Evolutionary conservation across 2,797 vertebrate genomes (phyloP), one percentile per base, ranked within the genome.

Genomic region (Novumbra hubbsi): DNA sequence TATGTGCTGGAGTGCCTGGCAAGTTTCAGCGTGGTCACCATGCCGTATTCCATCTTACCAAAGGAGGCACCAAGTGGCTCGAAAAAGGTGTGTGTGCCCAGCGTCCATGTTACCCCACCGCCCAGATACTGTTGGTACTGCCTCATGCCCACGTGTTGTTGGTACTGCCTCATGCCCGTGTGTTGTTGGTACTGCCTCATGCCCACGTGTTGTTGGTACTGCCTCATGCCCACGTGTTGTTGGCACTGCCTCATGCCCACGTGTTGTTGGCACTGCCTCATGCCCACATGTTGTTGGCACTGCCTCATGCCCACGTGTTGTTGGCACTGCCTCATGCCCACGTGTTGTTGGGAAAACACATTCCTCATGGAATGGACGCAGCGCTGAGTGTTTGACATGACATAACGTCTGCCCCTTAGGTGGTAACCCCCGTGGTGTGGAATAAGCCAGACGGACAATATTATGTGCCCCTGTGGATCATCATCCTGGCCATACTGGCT

Each of bases 381-480:
- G 24, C 9, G 15, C 70, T 55, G 14, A 28, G 64, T 11, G 81
- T 52, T 72, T 27, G 50, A 72, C 11, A 70, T 62, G 34, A 73
- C 30, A n/a, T 14, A 30, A 34, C 5, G 27, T 5, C 72, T 32
- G 45, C 55, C 60, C 62, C 62, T 75, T 77, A 96, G 96, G 91
- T 95, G 85, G 92, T 93, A 82, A 97, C 94, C 0, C 89, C 92
- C 0, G 84, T 98, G 74, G 92, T 95, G 27, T 96, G 96, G 96
- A 95, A 91, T 81, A 97, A 96, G 77, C 93, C 94, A 0, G 95
- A 96, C 49, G 93, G 93, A 4, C 93, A 93, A 78, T 93, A 94
- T 9, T 91, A 93, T 0, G 95, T 96, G 69, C 96, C 96, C 0
- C 86, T 96, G 60, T 98, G 96, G 96, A 96, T 98, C 83, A 97